These are phyloP conservation scores for Agelastica alni DNA, from an alignment of 2,888 invertebrate species.

Conservation along the genomic window DNA sequence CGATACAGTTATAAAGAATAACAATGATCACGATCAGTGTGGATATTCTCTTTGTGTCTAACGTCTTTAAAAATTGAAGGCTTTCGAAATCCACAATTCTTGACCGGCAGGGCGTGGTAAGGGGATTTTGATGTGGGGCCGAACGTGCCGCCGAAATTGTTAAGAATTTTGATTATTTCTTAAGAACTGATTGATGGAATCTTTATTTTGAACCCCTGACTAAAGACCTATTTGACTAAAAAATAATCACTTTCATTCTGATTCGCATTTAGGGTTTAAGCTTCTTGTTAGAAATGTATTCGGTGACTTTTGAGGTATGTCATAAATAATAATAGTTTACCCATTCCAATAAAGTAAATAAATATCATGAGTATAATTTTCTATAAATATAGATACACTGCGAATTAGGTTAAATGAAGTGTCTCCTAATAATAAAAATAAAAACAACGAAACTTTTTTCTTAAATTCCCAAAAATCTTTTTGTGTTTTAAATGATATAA, in stretches of 20 bases:
- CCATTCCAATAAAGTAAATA: too few species aligned
- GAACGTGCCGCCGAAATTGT: conserved; percentile 18
- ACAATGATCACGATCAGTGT: conserved; percentile 1
- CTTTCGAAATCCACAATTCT: conserved; percentile 23
- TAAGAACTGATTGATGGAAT: conserved; percentile 24
- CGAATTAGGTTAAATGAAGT: too few species aligned
- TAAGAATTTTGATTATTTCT: conserved; percentile 19
- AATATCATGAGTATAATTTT: too few species aligned
- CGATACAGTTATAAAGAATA: conserved; percentile 15
- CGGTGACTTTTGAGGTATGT: too few species aligned
- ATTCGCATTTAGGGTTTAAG: too few species aligned
- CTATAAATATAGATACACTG: too few species aligned
- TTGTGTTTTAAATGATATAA: too few species aligned
- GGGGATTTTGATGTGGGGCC: conserved; percentile 21
- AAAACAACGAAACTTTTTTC: too few species aligned
- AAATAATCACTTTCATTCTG: conserved; percentile 13
- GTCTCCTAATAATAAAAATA: too few species aligned
- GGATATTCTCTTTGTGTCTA: conserved; percentile 8
- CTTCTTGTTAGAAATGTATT: too few species aligned
- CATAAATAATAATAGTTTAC: too few species aligned
- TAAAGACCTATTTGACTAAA: conserved; percentile 14
- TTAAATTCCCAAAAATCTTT: too few species aligned
- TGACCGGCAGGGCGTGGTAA: conserved; percentile 22
- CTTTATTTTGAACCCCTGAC: conserved; percentile 11
- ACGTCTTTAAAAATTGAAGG: conserved; percentile 21